phyloP scores from a whole-genome alignment of 1,140 invertebrate genomes.

The Theocolax elegans region DNA sequence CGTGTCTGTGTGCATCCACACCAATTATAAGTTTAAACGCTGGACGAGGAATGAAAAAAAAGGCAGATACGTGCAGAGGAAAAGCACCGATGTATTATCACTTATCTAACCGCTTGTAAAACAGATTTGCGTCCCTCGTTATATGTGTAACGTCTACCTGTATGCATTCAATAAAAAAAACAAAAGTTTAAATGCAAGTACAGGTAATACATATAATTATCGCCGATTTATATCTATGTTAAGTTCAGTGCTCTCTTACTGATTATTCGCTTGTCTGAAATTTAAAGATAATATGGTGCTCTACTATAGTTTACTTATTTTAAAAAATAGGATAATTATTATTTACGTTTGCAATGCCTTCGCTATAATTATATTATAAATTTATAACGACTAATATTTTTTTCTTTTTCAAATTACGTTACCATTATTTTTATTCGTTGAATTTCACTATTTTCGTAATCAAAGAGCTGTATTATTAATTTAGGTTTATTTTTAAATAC shows the following conservation, averaged over 20 bases:
- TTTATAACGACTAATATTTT: not conserved
- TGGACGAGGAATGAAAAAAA: not conserved
- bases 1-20: not conserved
- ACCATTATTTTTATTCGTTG: no score
- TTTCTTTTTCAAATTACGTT: not conserved
- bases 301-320: not conserved
- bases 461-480: no score
- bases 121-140: not conserved
- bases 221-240: conserved; percentile 20
- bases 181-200: not conserved
- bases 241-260: not conserved
- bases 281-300: not conserved
- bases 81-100: conserved; percentile 27
- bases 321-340: conserved; percentile 17
- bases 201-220: conserved; percentile 20
- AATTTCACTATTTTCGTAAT: no score
- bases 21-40: conserved; percentile 26
- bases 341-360: not conserved
- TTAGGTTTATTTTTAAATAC: no score
- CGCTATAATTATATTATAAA: conserved; percentile 19
- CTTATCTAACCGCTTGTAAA: conserved; percentile 27
- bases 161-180: no score
- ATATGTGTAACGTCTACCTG: no score
- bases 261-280: not conserved
- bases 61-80: not conserved